Percentiles rank a stretch among this genome's conserved stretches.
Evolutionary conservation across 92 coral and sea anemone species (phyloP).

Genomic region (Virgularia gustaviana): DNA sequence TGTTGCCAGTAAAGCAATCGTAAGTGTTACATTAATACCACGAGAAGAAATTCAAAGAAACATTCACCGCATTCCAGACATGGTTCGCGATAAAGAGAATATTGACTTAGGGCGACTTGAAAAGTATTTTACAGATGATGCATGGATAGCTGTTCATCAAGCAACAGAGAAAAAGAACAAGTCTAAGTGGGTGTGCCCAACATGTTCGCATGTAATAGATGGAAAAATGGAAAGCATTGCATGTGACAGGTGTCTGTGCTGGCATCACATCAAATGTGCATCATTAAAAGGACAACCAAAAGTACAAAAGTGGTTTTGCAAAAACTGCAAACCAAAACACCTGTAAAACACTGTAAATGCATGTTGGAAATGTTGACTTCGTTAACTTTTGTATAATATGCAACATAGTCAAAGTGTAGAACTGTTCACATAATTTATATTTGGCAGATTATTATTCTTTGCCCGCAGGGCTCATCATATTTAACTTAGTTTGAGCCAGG

Average conservation of each 20-base stretch:
- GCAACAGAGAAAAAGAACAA: background rate
- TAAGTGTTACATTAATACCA: background rate
- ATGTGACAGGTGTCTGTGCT: conserved; percentile 45
- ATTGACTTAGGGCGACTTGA: background rate
- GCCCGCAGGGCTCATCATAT: too few relatives aligned
- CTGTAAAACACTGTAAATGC: too few relatives aligned
- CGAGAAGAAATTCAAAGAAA: conserved; percentile 1
- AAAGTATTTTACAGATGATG: conserved; percentile 3
- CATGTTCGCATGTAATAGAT: background rate
- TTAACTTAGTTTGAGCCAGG: too few relatives aligned
- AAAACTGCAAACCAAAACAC: conserved; percentile 44
- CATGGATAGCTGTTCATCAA: conserved; percentile 4
- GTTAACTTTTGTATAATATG: too few relatives aligned
- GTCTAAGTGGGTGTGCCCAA: conserved; percentile 4
- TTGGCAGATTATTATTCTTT: too few relatives aligned
- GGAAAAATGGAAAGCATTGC: background rate
- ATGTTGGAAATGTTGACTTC: too few relatives aligned
- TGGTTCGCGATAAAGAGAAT: conserved; percentile 37
- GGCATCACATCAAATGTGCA: conserved; percentile 46
- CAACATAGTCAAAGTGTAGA: too few relatives aligned
- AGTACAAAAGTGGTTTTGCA: conserved; percentile 55
- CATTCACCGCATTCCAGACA: conserved; percentile 33
- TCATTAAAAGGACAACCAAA: conserved; percentile 49
- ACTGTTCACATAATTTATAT: too few relatives aligned
- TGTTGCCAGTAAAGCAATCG: conserved; percentile 11